These are phyloP conservation scores for Argynnis bischoffii DNA, from an alignment of 2,888 invertebrate genomes.

Conservation along the genomic window DNA sequence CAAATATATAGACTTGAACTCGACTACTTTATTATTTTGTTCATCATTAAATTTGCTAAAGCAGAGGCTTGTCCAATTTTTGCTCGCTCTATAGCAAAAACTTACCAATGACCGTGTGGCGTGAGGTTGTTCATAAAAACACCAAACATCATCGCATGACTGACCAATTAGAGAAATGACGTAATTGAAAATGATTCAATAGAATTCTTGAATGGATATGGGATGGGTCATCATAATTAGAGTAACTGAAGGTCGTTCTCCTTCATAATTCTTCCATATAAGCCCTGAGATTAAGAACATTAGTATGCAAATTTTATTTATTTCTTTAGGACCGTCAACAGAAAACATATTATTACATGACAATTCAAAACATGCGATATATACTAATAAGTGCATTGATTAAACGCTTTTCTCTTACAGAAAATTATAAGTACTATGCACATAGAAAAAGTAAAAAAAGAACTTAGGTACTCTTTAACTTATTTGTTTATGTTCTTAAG, in stretches of 20 bases:
- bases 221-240: slow-evolving; percentile 24
- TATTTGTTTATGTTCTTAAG: no score
- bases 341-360: no score
- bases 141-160: slow-evolving; percentile 30
- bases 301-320: no score
- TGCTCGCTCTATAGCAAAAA: slow-evolving; percentile 9
- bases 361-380: no score
- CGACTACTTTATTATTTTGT: neutral
- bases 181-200: slow-evolving; percentile 39
- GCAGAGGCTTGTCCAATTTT: neutral
- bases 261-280: neutral
- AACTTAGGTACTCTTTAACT: no score
- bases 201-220: slow-evolving; percentile 31
- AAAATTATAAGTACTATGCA: no score
- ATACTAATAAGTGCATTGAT: no score
- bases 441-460: no score
- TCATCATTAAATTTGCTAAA: neutral
- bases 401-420: no score
- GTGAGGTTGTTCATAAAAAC: slow-evolving; percentile 31
- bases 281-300: neutral
- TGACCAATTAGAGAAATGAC: slow-evolving; percentile 39
- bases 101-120: slow-evolving; percentile 15
- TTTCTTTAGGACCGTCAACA: no score
- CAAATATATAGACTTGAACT: neutral
- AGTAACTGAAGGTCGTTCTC: slow-evolving; percentile 22